phyloP scores from a whole-genome alignment of 2,888 invertebrate genomes.

The Tetranychus truncatus region DNA sequence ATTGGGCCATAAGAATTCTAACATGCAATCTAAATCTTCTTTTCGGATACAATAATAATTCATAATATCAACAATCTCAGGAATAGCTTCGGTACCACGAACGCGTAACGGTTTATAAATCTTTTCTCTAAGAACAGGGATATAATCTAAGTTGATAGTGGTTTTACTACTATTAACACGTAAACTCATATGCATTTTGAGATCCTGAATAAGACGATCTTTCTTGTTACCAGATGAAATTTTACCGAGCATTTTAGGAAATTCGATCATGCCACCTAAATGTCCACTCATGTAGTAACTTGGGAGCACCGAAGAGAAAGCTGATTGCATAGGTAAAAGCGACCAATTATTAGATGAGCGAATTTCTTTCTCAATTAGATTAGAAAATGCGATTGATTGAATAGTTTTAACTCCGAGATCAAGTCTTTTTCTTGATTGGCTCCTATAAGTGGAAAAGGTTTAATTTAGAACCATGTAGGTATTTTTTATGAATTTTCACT shows the following conservation, averaged over 20 bases:
- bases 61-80: slow-evolving; percentile 49
- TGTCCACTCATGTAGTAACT: slow-evolving; percentile 65
- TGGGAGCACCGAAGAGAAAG: slow-evolving; percentile 75
- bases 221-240: slow-evolving; percentile 68
- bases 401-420: slow-evolving; percentile 57
- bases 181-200: slow-evolving; percentile 64
- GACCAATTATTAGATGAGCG: slow-evolving; percentile 55
- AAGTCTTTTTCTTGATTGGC: slow-evolving; percentile 40
- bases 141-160: slow-evolving; percentile 69
- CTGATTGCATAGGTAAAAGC: slow-evolving; percentile 64
- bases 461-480: not conserved
- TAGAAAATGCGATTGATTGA: slow-evolving; percentile 66
- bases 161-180: slow-evolving; percentile 56
- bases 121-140: slow-evolving; percentile 52
- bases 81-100: slow-evolving; percentile 51
- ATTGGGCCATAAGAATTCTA: slow-evolving; percentile 69
- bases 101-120: slow-evolving; percentile 57
- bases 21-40: slow-evolving; percentile 74
- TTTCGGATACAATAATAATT: slow-evolving; percentile 65
- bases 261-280: slow-evolving; percentile 57
- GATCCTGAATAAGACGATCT: slow-evolving; percentile 57
- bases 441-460: slow-evolving; percentile 6
- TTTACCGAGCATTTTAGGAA: slow-evolving; percentile 90
- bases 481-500: not conserved
- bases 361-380: slow-evolving; percentile 62